Evolutionary conservation across 2,113 vertebrate species (phyloP), one percentile per base, ranked within the genome.

Genomic region (Kryptolebias marmoratus): DNA sequence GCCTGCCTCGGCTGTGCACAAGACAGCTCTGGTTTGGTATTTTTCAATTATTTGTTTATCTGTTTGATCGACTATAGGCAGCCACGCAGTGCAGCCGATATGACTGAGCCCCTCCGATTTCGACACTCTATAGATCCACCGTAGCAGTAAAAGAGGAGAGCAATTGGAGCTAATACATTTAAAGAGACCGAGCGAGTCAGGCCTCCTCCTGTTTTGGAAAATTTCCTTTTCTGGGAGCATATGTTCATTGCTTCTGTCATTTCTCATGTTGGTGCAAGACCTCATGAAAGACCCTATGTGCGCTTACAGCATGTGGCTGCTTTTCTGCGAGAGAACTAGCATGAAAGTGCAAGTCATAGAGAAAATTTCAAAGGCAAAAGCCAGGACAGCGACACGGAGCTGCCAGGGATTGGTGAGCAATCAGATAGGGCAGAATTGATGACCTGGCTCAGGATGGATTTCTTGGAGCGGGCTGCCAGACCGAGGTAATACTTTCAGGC

Each of bases 401-500:
- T 93, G 86, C 91, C 88, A 88, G 88, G 87, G 88, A 92, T 89
- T 88, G 88, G 90, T 91, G 88, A 91, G 92, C 90, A 85, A 93
- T 93, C 92, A 92, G 91, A 93, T 93, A 92, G 91, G 88, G 87
- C 88, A 87, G 89, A 93, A 93, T 92, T 93, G 93, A 93, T 92
- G 92, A 92, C 89, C 89, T 90, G 90, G 92, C 92, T 92, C 90
- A 91, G 89, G 90, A 90, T 91, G 90, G 90, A 91, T 93, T 91
- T 92, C 90, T 90, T 88, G 90, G 88, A 91, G 83, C 86, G 71
- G 86, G 88, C 86, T 90, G 89, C 89, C 91, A 90, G 89, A 91
- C 85, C 84, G 87, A 89, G 91, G 89, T 93, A 94, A 92, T 91
- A 90, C 90, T 87, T 91, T 91, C 91, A 92, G 90, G 87, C 90